phyloP scores from a whole-genome alignment of 2,888 invertebrate species.

The Rhabditoides inermis region DNA sequence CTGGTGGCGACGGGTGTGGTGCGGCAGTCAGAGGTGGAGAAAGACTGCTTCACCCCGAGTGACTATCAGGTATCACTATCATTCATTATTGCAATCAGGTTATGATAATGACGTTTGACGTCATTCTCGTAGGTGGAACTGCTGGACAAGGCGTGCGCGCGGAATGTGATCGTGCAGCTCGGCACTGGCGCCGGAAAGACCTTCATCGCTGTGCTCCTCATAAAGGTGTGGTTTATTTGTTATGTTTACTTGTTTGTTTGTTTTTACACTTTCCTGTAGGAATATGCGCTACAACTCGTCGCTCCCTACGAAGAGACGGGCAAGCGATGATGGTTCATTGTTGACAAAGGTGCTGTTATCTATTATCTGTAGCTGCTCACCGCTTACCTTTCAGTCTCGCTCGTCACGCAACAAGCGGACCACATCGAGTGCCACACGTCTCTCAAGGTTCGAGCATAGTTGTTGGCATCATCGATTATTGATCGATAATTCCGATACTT shows the following conservation, averaged over 20 bases:
- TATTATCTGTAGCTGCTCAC: too few relatives aligned
- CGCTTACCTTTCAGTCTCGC: slow-evolving; percentile 63
- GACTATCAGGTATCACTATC: slow-evolving; percentile 55
- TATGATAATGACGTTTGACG: too few relatives aligned
- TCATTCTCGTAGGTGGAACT: slow-evolving; percentile 70
- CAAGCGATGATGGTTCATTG: slow-evolving; percentile 56
- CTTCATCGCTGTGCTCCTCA: slow-evolving; percentile 76
- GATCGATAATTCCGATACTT: too few relatives aligned
- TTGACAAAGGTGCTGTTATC: slow-evolving; percentile 52
- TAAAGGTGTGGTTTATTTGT: slow-evolving; percentile 60
- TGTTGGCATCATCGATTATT: too few relatives aligned
- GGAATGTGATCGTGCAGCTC: slow-evolving; percentile 82
- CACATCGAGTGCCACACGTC: slow-evolving; percentile 62
- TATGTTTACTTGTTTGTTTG: background rate
- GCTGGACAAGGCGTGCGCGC: slow-evolving; percentile 65
- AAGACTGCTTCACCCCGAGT: slow-evolving; percentile 55
- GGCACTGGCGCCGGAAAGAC: slow-evolving; percentile 91
- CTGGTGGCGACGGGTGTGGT: too few relatives aligned
- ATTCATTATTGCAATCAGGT: too few relatives aligned
- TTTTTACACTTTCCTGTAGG: slow-evolving; percentile 51
- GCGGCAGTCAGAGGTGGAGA: slow-evolving; percentile 55
- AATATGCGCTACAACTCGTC: slow-evolving; percentile 63
- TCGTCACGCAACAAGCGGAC: slow-evolving; percentile 71
- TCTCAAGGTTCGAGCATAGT: too few relatives aligned
- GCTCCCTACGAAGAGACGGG: slow-evolving; percentile 55